Percentiles rank a stretch among this genome's conserved stretches.
These are phyloP conservation scores for Netelia melanura DNA, from an alignment of 2,888 invertebrate genomes.

Conservation along the genomic window DNA sequence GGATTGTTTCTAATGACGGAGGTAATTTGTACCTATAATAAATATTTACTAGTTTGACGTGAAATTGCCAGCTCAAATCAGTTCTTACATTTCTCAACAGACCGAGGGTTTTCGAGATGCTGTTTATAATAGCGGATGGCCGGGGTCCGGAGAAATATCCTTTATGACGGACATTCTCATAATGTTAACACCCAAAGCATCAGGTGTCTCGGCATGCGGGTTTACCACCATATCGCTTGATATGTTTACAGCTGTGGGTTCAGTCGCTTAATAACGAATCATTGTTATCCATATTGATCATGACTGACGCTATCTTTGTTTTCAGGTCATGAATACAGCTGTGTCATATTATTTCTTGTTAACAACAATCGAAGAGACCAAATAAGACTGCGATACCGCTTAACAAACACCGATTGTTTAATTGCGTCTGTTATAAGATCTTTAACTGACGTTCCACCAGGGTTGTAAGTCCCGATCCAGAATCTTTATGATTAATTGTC, in stretches of 20 bases:
- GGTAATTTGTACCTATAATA: background rate
- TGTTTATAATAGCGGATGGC: conserved; percentile 74
- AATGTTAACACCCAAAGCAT: conserved; percentile 72
- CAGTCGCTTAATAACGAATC: background rate
- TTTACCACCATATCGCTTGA: conserved; percentile 70
- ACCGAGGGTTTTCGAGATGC: conserved; percentile 71
- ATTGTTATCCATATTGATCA: background rate
- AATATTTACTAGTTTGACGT: background rate
- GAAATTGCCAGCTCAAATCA: background rate
- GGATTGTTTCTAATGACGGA: conserved; percentile 56
- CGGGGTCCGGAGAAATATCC: conserved; percentile 60
- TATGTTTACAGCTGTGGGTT: conserved; percentile 61
- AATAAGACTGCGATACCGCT: background rate
- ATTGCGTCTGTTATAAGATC: too few species aligned
- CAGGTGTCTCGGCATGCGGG: conserved; percentile 72
- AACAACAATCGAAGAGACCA: conserved; percentile 58
- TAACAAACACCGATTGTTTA: too few species aligned
- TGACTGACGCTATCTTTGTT: background rate
- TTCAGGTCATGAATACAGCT: conserved; percentile 67
- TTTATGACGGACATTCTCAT: conserved; percentile 69
- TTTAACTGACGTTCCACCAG: too few species aligned
- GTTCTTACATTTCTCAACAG: conserved; percentile 24
- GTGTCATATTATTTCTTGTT: conserved; percentile 68
- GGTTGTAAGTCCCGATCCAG: too few species aligned
- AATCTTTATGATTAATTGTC: too few species aligned